Evolutionary conservation across 2,113 vertebrate species (phyloP).

Genomic region (Marmota flaviventris): DNA sequence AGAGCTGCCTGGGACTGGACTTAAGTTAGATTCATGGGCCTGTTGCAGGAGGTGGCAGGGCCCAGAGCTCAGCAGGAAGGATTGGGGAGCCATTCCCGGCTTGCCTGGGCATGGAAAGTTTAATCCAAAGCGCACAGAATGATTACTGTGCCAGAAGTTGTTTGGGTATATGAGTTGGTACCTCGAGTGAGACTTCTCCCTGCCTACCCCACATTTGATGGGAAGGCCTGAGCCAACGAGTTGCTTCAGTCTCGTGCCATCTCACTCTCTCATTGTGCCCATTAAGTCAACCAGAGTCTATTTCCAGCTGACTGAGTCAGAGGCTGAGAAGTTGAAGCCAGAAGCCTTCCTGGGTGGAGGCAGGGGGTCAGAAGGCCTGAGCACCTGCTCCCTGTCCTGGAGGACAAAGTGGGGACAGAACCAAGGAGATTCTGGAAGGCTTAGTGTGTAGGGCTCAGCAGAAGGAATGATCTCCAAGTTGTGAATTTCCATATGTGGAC

Average conservation of each 20-base stretch:
- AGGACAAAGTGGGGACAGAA: not conserved
- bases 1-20: not conserved
- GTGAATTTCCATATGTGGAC: not conserved
- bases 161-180: too few relatives aligned
- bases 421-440: not conserved
- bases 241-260: not conserved
- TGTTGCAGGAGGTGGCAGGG: not conserved
- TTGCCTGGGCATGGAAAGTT: not conserved
- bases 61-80: not conserved
- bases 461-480: not conserved
- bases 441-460: not conserved
- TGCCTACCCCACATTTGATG: too few relatives aligned
- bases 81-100: accelerated
- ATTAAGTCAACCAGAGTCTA: not conserved
- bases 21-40: not conserved
- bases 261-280: too few relatives aligned
- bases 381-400: not conserved
- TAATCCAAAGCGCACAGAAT: too few relatives aligned
- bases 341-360: not conserved
- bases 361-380: not conserved
- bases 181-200: too few relatives aligned
- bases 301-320: not conserved
- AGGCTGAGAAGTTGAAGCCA: not conserved
- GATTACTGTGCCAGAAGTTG: too few relatives aligned
- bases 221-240: too few relatives aligned